Conservation (phyloP, 2,888 invertebrate species). For the Agrilus cyanescens region DNA sequence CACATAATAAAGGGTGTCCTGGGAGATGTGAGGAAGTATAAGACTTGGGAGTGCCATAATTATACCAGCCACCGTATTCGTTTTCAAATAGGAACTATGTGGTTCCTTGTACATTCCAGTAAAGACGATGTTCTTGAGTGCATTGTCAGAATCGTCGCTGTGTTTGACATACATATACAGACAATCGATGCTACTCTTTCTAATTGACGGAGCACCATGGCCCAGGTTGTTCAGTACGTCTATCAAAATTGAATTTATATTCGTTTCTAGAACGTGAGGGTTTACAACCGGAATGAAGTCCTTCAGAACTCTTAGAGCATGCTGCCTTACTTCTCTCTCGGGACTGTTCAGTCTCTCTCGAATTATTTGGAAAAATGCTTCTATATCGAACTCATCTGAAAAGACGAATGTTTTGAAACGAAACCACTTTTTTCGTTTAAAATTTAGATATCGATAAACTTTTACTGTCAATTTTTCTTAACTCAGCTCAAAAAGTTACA, state of each 20-base stretch:
- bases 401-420: constrained; percentile 5
- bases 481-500: too few species aligned
- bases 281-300: constrained; percentile 67
- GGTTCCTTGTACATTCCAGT: constrained; percentile 53
- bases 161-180: constrained; percentile 60
- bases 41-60: constrained; percentile 53
- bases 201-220: constrained; percentile 66
- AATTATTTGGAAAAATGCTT: constrained; percentile 57
- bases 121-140: constrained; percentile 51
- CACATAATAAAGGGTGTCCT: constrained; percentile 34
- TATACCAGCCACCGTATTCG: constrained; percentile 51
- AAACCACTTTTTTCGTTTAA: too few species aligned
- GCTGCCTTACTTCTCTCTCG: constrained; percentile 75
- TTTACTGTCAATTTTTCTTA: too few species aligned
- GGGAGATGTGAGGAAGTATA: constrained; percentile 41
- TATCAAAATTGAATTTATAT: constrained; percentile 49
- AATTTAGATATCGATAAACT: too few species aligned
- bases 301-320: constrained; percentile 65
- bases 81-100: constrained; percentile 40
- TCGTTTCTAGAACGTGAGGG: constrained; percentile 49
- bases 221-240: constrained; percentile 70
- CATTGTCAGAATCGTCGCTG: constrained; percentile 54
- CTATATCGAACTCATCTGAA: constrained; percentile 31
- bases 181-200: constrained; percentile 68
- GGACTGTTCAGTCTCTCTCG: constrained; percentile 62